Evolutionary conservation across 53 echinoderm and acorn worm genomes (phyloP).

Genomic region (Echinometra lucunter): DNA sequence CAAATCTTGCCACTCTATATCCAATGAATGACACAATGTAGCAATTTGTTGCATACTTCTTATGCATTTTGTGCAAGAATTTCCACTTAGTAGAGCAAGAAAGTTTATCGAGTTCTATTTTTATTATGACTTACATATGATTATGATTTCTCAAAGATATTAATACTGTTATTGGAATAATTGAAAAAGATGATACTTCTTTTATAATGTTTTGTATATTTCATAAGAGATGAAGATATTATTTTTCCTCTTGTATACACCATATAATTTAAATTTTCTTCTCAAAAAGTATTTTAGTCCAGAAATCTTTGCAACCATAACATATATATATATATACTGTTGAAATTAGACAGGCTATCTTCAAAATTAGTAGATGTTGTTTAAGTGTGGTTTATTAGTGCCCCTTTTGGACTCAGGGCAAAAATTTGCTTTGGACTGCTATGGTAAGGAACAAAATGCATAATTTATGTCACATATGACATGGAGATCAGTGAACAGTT

Average conservation of each 20-base stretch:
- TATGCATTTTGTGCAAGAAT: not conserved
- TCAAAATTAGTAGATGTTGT: not conserved
- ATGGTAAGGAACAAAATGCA: too few relatives aligned
- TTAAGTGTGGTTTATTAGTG: too few relatives aligned
- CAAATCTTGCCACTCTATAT: constrained; percentile 5
- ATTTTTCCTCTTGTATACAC: not conserved
- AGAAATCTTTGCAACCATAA: not conserved
- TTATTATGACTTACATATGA: not conserved
- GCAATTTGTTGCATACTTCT: not conserved
- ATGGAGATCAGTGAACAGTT: too few relatives aligned
- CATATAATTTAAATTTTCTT: not conserved
- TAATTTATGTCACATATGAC: too few relatives aligned
- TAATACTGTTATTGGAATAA: not conserved
- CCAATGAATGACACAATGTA: not conserved
- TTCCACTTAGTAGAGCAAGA: not conserved
- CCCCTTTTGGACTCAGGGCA: too few relatives aligned
- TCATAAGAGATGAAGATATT: not conserved
- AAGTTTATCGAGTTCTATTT: not conserved
- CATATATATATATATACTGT: not conserved
- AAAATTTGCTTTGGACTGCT: too few relatives aligned
- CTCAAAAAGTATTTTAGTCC: not conserved
- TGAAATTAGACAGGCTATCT: not conserved
- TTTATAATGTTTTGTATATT: not conserved
- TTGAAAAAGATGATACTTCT: not conserved
- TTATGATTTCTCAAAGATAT: not conserved